phyloP scores from a whole-genome alignment of 2,113 vertebrate species.

The Pantherophis guttatus region DNA sequence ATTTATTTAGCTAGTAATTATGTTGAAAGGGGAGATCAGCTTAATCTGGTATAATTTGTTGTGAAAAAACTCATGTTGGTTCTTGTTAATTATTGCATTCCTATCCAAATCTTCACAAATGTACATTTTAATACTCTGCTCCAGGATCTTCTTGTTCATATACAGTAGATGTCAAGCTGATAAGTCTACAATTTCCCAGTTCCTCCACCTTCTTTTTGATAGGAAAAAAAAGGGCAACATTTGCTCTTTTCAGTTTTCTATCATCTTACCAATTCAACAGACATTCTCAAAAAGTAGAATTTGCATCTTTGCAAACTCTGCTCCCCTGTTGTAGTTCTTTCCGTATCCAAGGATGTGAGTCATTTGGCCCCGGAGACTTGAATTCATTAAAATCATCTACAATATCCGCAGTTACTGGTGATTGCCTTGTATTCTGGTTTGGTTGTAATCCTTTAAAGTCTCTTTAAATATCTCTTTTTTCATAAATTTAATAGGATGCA shows the following conservation, averaged over 20 bases:
- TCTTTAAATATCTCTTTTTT: background rate
- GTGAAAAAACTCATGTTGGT: background rate
- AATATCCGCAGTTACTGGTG: background rate
- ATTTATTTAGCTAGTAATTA: background rate
- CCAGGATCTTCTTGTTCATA: background rate
- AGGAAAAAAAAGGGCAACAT: background rate
- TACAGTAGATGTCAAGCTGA: background rate
- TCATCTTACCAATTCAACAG: background rate
- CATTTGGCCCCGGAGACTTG: background rate
- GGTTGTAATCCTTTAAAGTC: background rate
- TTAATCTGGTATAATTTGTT: background rate
- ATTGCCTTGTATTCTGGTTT: background rate
- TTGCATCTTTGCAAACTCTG: background rate
- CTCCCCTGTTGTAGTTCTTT: background rate
- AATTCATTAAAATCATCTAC: background rate
- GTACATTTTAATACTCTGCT: background rate
- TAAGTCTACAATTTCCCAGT: background rate
- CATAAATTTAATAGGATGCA: background rate
- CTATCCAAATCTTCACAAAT: background rate
- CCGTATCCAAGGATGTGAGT: background rate
- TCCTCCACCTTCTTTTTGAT: background rate
- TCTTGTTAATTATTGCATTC: background rate
- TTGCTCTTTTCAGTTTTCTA: background rate
- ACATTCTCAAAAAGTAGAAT: background rate
- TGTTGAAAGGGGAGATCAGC: background rate